Percentiles rank a stretch among this genome's conserved stretches.
These are phyloP conservation scores for Anomalospiza imberbis DNA, from an alignment of 2,797 vertebrate genomes.

Conservation along the genomic window DNA sequence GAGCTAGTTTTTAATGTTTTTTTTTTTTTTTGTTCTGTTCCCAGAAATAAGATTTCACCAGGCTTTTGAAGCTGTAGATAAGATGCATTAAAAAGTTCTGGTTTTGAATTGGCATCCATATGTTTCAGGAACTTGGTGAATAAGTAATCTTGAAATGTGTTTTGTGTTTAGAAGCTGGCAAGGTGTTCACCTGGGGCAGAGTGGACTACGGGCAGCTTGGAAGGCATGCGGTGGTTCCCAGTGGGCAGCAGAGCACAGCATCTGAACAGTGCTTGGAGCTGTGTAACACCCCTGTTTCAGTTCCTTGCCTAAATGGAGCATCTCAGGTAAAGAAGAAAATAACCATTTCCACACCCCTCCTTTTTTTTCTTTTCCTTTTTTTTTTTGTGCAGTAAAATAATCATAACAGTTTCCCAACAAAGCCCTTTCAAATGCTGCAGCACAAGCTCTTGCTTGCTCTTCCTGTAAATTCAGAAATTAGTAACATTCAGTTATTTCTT, in stretches of 20 bases:
- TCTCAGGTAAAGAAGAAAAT: constrained; percentile 78
- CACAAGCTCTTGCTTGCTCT: background rate
- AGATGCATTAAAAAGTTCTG: background rate
- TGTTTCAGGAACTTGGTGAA: background rate
- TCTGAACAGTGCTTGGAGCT: background rate
- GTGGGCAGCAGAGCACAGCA: constrained; percentile 1
- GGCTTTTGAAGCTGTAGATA: background rate
- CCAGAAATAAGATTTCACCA: background rate
- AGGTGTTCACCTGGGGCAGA: constrained; percentile 92
- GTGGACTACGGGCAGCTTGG: constrained; percentile 90
- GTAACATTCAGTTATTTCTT: background rate
- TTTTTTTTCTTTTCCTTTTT: accelerated
- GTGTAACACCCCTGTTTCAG: constrained; percentile 63
- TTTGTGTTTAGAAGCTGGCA: constrained; percentile 81
- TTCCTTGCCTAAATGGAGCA: constrained; percentile 80
- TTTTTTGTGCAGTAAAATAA: background rate
- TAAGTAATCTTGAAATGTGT: background rate
- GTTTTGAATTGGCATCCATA: background rate
- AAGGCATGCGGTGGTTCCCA: constrained; percentile 2
- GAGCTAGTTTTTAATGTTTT: background rate
- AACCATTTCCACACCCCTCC: accelerated
- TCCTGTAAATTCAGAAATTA: background rate
- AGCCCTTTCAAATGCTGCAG: background rate
- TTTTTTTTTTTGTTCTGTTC: background rate
- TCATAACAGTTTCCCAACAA: background rate